Percentiles rank a stretch among this genome's conserved stretches.
Evolutionary conservation across 2,888 invertebrate genomes (phyloP).

Genomic region (Pollenia labialis): DNA sequence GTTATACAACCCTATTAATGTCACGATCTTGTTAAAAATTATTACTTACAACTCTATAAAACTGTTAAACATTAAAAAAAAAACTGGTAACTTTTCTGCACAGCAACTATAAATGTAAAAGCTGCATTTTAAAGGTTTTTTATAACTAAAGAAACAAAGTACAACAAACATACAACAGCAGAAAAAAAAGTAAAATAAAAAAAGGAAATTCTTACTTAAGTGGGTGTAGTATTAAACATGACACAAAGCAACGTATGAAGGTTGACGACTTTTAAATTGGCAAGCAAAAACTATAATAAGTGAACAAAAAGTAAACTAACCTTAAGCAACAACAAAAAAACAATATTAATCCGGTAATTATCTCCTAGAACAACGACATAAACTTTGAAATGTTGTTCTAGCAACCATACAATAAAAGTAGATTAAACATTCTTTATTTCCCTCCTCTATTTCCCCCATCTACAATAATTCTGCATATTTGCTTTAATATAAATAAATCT

Average conservation of each 20-base stretch:
- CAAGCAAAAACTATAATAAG: constrained; percentile 37
- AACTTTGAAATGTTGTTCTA: constrained; percentile 64
- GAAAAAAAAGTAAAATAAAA: constrained; percentile 13
- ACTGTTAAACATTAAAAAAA: constrained; percentile 28
- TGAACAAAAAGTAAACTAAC: constrained; percentile 13
- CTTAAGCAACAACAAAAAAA: constrained; percentile 12
- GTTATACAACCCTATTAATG: constrained; percentile 67
- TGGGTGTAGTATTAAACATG: constrained; percentile 69
- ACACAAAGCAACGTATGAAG: constrained; percentile 67
- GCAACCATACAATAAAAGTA: background rate
- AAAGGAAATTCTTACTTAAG: constrained; percentile 67
- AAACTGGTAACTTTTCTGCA: background rate
- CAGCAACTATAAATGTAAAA: constrained; percentile 46
- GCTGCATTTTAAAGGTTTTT: constrained; percentile 55
- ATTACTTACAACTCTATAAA: constrained; percentile 68
- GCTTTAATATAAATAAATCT: background rate
- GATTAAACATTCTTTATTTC: background rate
- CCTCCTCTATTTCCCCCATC: background rate
- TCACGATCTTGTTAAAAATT: constrained; percentile 71
- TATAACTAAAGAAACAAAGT: constrained; percentile 26
- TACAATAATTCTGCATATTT: background rate
- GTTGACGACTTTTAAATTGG: constrained; percentile 72
- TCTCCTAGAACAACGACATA: constrained; percentile 53
- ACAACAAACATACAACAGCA: background rate
- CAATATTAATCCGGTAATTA: constrained; percentile 63